Percentiles rank a stretch among this genome's conserved stretches.
Conservation (phyloP, 2,797 vertebrate genomes). For the Schizothorax lantsangensis region DNA sequence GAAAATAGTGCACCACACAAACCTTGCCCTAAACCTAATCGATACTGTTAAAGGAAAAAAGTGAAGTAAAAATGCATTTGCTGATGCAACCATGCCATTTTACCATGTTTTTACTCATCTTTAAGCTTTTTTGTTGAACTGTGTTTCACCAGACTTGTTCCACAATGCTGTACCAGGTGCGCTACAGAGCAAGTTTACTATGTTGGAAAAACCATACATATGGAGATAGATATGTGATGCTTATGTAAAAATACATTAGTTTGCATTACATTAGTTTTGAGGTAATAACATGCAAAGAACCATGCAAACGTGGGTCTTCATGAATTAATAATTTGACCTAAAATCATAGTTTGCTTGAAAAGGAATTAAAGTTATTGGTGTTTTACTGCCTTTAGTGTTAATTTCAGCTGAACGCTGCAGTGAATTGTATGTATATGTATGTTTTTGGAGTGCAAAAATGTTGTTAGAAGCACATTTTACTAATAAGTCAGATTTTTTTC, state of each 20-base stretch:
- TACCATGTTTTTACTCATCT: not conserved
- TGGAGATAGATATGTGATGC: not conserved
- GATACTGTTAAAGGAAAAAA: not conserved
- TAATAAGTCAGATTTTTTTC: not conserved
- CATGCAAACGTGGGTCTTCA: not conserved
- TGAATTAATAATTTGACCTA: not conserved
- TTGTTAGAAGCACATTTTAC: not conserved
- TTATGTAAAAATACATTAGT: not conserved
- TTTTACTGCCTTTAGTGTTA: not conserved
- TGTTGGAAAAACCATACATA: not conserved
- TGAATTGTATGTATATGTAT: not conserved
- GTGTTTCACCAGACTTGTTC: not conserved
- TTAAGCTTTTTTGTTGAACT: not conserved
- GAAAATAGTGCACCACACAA: not conserved
- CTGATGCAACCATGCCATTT: not conserved
- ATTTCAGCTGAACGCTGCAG: not conserved
- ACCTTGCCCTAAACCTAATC: not conserved
- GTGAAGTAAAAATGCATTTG: not conserved
- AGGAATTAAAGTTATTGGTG: not conserved
- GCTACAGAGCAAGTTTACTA: not conserved
- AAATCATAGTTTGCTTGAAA: not conserved
- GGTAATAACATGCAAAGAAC: not conserved
- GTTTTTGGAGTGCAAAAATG: not conserved
- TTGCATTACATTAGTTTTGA: not conserved
- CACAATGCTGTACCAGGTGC: not conserved